A percentile compares a stretch with the other conserved stretches of the same genome.
phyloP scores from a whole-genome alignment of 2,888 invertebrate species.

The Xiphydria camelus region DNA sequence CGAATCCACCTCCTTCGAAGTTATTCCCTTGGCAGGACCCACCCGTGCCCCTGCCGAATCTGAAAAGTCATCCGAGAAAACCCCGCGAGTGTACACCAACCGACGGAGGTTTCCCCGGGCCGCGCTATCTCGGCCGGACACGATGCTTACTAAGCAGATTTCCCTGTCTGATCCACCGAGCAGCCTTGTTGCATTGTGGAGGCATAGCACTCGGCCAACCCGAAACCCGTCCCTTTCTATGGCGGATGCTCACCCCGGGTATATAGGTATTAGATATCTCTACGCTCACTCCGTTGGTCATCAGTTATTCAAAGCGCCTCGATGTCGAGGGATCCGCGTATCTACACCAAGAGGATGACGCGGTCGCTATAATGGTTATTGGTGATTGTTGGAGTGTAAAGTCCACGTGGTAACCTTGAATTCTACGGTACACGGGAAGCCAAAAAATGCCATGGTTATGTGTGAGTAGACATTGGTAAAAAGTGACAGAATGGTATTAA shows the following conservation, averaged over 20 bases:
- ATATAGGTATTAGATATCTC: constrained; percentile 5
- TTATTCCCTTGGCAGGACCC: too few relatives aligned
- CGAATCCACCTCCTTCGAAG: too few relatives aligned
- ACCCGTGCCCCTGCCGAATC: too few relatives aligned
- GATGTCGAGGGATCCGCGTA: constrained; percentile 14
- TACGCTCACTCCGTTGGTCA: constrained; percentile 8
- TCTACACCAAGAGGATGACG: constrained; percentile 23
- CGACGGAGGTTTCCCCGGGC: constrained; percentile 1
- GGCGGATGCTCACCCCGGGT: background rate
- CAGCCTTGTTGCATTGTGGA: constrained; percentile 24
- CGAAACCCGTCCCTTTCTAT: constrained; percentile 3
- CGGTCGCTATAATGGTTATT: constrained; percentile 26
- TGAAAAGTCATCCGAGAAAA: too few relatives aligned
- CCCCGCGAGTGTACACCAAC: background rate
- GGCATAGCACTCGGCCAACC: too few relatives aligned
- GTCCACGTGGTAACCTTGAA: constrained; percentile 8
- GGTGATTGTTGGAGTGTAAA: constrained; percentile 26
- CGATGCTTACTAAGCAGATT: constrained; percentile 37
- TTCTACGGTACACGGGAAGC: too few relatives aligned
- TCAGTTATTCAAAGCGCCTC: constrained; percentile 10
- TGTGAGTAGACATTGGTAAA: too few relatives aligned
- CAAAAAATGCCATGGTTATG: too few relatives aligned
- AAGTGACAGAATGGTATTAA: too few relatives aligned
- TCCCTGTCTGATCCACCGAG: constrained; percentile 31
- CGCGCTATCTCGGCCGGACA: constrained; percentile 10